Evolutionary conservation across 2,797 vertebrate species (phyloP).

Genomic region (Poeciliopsis turneri): DNA sequence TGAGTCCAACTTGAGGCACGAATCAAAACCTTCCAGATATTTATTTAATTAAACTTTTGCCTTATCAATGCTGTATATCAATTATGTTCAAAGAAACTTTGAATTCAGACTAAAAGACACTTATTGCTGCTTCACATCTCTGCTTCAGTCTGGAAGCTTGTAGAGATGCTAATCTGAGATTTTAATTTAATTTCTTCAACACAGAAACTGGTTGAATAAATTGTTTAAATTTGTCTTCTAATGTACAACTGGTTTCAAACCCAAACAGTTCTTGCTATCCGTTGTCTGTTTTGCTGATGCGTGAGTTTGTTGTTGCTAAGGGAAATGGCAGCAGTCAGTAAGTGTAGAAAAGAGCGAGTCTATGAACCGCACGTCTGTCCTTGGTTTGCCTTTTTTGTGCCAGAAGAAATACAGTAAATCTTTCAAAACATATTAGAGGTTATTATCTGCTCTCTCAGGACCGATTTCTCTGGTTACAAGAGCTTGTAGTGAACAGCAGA

Average conservation of each 20-base stretch:
- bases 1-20: not conserved
- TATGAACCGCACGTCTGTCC: not conserved
- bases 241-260: not conserved
- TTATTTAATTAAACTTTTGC: not conserved
- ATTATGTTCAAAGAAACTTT: not conserved
- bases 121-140: not conserved
- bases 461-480: not conserved
- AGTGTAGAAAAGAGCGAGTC: not conserved
- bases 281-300: not conserved
- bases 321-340: not conserved
- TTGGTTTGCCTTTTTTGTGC: not conserved
- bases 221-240: not conserved
- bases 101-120: not conserved
- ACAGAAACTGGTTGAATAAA: not conserved
- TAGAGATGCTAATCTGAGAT: not conserved
- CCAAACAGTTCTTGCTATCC: not conserved
- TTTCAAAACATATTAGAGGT: not conserved
- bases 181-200: not conserved
- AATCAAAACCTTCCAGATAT: not conserved
- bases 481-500: not conserved
- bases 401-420: not conserved
- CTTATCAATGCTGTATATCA: not conserved
- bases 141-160: not conserved
- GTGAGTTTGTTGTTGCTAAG: not conserved
- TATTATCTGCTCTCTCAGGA: slow-evolving; percentile 5